Conservation (phyloP, 2,113 vertebrate species). For the Henicopernis longicauda region DNA sequence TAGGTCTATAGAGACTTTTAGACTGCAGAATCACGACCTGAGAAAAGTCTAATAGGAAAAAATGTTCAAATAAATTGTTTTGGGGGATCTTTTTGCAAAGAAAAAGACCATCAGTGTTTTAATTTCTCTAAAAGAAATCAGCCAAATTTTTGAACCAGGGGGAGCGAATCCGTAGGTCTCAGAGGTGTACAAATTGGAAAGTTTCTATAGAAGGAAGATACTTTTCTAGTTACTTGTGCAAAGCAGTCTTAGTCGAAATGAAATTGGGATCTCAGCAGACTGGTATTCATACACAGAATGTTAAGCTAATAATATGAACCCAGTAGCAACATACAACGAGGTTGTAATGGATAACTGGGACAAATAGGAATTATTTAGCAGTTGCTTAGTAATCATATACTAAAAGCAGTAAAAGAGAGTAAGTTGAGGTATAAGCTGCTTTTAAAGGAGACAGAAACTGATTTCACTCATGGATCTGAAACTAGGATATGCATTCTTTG, state of each 20-base stretch:
- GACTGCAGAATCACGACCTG: neutral
- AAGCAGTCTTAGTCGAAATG: neutral
- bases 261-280: neutral
- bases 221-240: neutral
- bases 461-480: neutral
- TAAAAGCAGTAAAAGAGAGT: neutral
- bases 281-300: neutral
- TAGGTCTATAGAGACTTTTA: neutral
- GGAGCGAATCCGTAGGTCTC: neutral
- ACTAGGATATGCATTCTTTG: neutral
- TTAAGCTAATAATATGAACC: neutral
- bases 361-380: neutral
- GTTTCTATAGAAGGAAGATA: neutral
- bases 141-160: neutral
- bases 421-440: neutral
- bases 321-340: neutral
- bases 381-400: neutral
- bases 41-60: neutral
- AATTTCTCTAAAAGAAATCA: neutral
- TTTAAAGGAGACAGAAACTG: neutral
- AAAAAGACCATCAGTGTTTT: neutral
- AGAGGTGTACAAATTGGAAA: neutral
- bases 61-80: neutral
- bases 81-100: neutral
- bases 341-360: neutral